A percentile compares a stretch with the other conserved stretches of the same genome.
Conservation (phyloP, 2,888 invertebrate genomes). For the Imbricaverruca yamaguchii region DNA sequence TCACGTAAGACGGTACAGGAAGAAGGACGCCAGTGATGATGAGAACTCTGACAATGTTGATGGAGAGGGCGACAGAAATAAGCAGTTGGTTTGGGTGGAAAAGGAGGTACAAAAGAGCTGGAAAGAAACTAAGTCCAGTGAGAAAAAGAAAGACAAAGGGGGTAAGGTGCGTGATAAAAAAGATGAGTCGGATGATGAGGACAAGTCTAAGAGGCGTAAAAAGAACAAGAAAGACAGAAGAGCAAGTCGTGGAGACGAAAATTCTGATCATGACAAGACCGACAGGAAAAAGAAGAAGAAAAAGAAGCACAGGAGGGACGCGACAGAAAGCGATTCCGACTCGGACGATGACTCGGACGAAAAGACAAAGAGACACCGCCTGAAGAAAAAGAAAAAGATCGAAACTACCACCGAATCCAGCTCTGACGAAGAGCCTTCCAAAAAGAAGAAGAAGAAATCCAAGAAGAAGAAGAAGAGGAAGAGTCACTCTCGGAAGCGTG, state of each 20-base stretch:
- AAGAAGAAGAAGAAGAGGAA: slow-evolving; percentile 12
- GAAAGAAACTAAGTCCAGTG: not conserved
- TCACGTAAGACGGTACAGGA: too few relatives aligned
- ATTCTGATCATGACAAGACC: not conserved
- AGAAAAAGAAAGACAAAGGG: not conserved
- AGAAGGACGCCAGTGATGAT: too few relatives aligned
- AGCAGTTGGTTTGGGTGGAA: too few relatives aligned
- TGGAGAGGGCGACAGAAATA: too few relatives aligned
- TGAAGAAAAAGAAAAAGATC: not conserved
- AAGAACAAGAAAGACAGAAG: not conserved
- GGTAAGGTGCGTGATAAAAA: not conserved
- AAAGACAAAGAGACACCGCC: not conserved
- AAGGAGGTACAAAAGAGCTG: not conserved
- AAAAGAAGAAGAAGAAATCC: slow-evolving; percentile 16
- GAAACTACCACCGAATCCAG: not conserved
- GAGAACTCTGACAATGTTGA: too few relatives aligned
- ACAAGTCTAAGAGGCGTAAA: not conserved
- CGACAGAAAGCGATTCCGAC: not conserved
- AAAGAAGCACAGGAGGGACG: slow-evolving; percentile 7
- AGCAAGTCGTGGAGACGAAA: not conserved
- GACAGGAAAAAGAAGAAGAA: slow-evolving; percentile 5
- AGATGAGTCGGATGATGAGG: not conserved
- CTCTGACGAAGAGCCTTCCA: not conserved
- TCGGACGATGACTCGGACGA: not conserved
- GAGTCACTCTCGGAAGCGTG: not conserved